Base-by-base conservation (phyloP, 1,140 invertebrate species). In the Planococcus citri region DNA sequence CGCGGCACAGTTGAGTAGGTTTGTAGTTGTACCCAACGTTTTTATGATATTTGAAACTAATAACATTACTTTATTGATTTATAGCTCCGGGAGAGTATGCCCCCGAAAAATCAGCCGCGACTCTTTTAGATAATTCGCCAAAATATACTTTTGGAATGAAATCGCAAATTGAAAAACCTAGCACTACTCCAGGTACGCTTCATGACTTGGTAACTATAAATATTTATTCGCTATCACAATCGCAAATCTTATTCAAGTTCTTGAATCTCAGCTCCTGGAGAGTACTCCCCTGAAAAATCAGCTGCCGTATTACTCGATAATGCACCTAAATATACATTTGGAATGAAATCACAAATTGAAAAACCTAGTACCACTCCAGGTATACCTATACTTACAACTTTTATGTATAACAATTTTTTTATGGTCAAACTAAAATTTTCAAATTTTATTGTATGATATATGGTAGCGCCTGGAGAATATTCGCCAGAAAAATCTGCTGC, bases 381-480 rank as follows among this genome's bases (percentile, higher is more conserved):
- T 79, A 82, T 10, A n/a, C 69, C 76, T 77, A 37, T 78, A 76
- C 72, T 73, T 78, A 58, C 73, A 8, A n/a, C n/a, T n/a, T 33
- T 33, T 12, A 3, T 33, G 29, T 6, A 33, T 6, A 33, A 33
- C 29, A 12, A 6, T 33, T 33, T 33, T 33, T 33, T 33, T 33
- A 6, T 33, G 3, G 29, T 3, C 3, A 33, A 33, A 33, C n/a
- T n/a, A n/a, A n/a, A 6, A 33, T 33, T 33, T 33, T 33, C 29
- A 6, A 33, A 6, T 12, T 33, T 12, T 3, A 33, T 33, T 33
- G 3, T n/a, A n/a, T 33, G 29, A 33, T 33, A 6, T 12, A 8
- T 91, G 20, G 94, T 94, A 0, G 87, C 91, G 73, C 84, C 93
- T 68, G 83, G 92, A 70, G 84, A 91, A 80, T 86, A 95, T 80